These are phyloP conservation scores for Sebastes minor DNA, from an alignment of 2,797 vertebrate species.

Conservation along the genomic window DNA sequence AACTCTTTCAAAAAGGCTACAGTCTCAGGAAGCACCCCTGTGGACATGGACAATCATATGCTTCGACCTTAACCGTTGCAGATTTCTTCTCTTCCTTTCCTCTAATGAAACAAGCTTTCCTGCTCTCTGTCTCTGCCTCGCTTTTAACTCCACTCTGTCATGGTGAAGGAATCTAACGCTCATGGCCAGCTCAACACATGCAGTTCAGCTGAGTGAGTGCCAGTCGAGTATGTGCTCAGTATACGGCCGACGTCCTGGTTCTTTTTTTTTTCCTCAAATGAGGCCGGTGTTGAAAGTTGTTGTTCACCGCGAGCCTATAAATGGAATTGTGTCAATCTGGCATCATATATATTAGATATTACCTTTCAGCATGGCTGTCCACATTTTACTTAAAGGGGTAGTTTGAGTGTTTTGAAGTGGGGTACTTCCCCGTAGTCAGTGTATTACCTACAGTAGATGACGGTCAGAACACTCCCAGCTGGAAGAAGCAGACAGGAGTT, in stretches of 20 bases:
- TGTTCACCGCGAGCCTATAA: slow-evolving; percentile 2
- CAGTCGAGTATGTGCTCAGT: slow-evolving; percentile 26
- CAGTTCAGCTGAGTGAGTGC: slow-evolving; percentile 66
- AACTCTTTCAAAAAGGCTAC: background rate
- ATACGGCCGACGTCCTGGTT: slow-evolving; percentile 16
- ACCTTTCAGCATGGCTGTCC: background rate
- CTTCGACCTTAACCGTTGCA: slow-evolving; percentile 12
- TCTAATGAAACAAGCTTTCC: slow-evolving; percentile 19
- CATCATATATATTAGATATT: slow-evolving; percentile 11
- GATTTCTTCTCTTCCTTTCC: slow-evolving; percentile 10
- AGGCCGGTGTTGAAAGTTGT: slow-evolving; percentile 11
- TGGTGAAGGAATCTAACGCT: slow-evolving; percentile 70
- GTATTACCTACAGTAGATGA: no score
- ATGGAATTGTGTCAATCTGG: slow-evolving; percentile 25
- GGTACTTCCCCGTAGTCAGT: no score
- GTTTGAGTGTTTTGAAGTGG: no score
- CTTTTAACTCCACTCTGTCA: slow-evolving; percentile 61
- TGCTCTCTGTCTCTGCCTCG: slow-evolving; percentile 20
- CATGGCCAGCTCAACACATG: slow-evolving; percentile 66
- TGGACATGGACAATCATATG: slow-evolving; percentile 13
- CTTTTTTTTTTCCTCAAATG: background rate
- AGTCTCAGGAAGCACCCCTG: background rate
- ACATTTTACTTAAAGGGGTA: background rate
- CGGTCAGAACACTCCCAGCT: no score
- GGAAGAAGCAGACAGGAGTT: no score